Base-by-base conservation (phyloP, 2,113 vertebrate species). In the Salvelinus namaycush region DNA sequence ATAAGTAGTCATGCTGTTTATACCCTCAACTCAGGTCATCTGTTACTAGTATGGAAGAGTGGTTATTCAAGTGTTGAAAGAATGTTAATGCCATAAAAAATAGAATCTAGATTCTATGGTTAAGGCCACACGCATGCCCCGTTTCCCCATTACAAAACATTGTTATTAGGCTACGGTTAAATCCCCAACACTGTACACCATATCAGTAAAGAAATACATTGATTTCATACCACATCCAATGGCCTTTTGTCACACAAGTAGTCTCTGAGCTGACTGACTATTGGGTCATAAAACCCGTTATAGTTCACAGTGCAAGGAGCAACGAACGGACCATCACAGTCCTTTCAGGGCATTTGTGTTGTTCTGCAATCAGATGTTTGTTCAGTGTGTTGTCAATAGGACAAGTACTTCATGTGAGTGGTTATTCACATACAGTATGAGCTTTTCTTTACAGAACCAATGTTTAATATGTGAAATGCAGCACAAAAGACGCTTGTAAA, bases 1-100 rank as follows among this genome's bases (percentile, higher is more conserved):
- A 68, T 68, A 39, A 68, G 18, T 68, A 31, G 66, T 68, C 31
- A 68, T 68, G 18, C 31, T 68, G 67, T 44, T 68, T 62, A 9
- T 92, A 94, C 94, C 94, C 93, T 95, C 93, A 95, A 93, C 92
- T 87, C 67, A 39, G 62, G 57, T 64, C 59, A 76, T 54, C 12
- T 20, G 65, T 13, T 86, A 85, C 92, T 93, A 89, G 90, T 89
- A 92, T 92, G 92, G 48, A 76, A 81, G 65, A 93, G 92, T 91
- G 29, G 27, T 70, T 44, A 44, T 44, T 44, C 39, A 44, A 94
- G 93, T 93, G 92, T 91, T 92, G 91, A 93, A 68, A 69, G 71
- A 86, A 73, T 87, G 92, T 82, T 91, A 70, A 74, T 9, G 39
- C 39, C 39, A 44, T 44, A 44, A 9, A 44, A 44, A 44, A 44